Evolutionary conservation across 2,888 invertebrate species (phyloP), one percentile per base, ranked within the genome.

Genomic region (Drosophila nr. perissopoda): DNA sequence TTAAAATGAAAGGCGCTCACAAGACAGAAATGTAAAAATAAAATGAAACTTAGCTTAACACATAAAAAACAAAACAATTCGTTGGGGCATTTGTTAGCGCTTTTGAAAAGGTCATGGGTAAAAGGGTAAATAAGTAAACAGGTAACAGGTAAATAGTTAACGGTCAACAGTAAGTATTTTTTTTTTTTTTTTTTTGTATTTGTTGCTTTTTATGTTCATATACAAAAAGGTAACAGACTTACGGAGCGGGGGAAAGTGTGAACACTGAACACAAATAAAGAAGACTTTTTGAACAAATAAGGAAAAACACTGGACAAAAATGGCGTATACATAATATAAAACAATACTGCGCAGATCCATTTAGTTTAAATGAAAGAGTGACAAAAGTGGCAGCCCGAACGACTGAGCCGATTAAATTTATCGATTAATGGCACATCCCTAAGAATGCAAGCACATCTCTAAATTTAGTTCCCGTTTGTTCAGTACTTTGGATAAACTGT

Each of bases 251-350:
- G 86, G 79, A 70, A 84, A 89, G 91, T 91, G 91, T 91, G 92
- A 88, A 90, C 88, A 67, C 68, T 88, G 88, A 89, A 80, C 86
- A 83, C 90, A 91, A 91, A 91, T 91, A 92, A 92, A 92, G 92
- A 91, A 92, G 90, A 89, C 66, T 56, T 67, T 52, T 78, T 76
- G 57, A 58, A 61, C 67, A 64, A 65, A 78, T 57, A 54, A 69
- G 74, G 83, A 77, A 83, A 66, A 77, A 87, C 77, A 83, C 58
- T 72, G 61, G 79, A 67, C 65, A 74, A 82, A 80, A 86, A 80
- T 74, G 72, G 78, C 81, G 78, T 83, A 83, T 86, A 81, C 88
- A 74, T 76, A 87, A 83, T 76, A 71, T 72, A 74, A 82, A 57
- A 66, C 65, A 79, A 79, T 77, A 79, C 81, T 79, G 81, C 68